Conservation (phyloP, 2,113 vertebrate species). For the Gobiocypris rarus region DNA sequence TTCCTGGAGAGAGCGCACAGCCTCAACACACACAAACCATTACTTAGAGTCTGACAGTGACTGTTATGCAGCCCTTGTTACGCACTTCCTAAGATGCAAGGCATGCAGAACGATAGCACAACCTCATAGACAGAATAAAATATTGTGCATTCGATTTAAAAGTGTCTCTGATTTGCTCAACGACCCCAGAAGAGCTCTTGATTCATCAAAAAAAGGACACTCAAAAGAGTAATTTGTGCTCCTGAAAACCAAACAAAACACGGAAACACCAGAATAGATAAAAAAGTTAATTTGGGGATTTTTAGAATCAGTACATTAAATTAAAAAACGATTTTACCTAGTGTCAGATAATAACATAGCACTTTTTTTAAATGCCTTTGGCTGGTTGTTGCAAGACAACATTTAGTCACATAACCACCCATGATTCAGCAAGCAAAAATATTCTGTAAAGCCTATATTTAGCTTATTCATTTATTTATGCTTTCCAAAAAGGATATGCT, state of each 20-base stretch:
- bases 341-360: no score
- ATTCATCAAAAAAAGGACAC: neutral
- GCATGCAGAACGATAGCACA: slow-evolving; percentile 26
- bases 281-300: no score
- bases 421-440: no score
- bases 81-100: slow-evolving; percentile 10
- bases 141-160: neutral
- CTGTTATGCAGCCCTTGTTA: slow-evolving; percentile 3
- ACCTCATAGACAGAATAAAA: slow-evolving; percentile 8
- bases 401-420: no score
- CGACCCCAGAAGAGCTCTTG: neutral
- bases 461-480: neutral
- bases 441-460: no score
- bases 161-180: neutral
- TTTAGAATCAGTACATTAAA: no score
- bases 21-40: slow-evolving; percentile 24
- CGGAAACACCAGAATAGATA: no score
- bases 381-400: no score
- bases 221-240: neutral
- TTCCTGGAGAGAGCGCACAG: slow-evolving; percentile 24
- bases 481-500: neutral
- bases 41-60: slow-evolving; percentile 16
- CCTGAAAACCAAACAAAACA: no score
- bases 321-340: no score
- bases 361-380: no score